Conservation (phyloP, 2,113 vertebrate species). For the Centropus unirufus region DNA sequence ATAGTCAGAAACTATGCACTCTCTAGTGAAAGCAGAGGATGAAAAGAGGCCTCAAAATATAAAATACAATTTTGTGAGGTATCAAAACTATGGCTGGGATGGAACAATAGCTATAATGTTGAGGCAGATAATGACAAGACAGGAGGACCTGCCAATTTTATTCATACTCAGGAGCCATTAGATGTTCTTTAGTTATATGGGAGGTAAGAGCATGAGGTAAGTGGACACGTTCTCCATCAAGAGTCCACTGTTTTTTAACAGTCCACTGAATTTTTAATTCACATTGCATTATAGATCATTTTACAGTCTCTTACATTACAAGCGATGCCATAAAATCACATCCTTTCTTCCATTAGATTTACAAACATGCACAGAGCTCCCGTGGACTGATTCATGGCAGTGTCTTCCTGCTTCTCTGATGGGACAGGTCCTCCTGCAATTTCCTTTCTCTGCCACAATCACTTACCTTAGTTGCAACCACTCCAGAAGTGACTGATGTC, state of each 20-base stretch:
- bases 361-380: background rate
- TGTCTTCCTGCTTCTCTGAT: background rate
- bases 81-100: background rate
- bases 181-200: background rate
- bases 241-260: background rate
- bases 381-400: background rate
- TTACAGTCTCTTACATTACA: background rate
- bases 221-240: background rate
- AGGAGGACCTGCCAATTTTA: background rate
- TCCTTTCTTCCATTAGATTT: background rate
- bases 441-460: background rate
- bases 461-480: background rate
- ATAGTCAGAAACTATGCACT: background rate
- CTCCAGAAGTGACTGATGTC: background rate
- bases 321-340: background rate
- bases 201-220: background rate
- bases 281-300: background rate
- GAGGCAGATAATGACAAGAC: background rate
- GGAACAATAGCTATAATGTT: background rate
- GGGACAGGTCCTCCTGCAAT: background rate
- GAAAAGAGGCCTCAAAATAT: background rate
- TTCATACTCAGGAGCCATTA: background rate
- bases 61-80: background rate
- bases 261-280: background rate
- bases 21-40: background rate